Base-by-base conservation (phyloP, 1,140 invertebrate genomes). In the Akabosia matsudoensis region DNA sequence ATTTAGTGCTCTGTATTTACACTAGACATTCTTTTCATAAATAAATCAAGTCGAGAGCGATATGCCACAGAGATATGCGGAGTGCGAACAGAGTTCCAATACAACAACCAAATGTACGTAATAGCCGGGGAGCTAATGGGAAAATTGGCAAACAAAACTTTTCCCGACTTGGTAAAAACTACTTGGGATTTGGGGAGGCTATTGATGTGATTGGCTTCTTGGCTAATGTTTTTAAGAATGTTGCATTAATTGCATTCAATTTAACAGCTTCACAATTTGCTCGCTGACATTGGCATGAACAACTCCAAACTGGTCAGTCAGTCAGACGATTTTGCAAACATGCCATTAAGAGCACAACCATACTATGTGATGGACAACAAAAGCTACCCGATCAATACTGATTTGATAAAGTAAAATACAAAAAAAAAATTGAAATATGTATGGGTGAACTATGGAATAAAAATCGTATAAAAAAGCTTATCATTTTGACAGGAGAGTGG, bases 81-180 rank as follows among this genome's bases (percentile, higher is more conserved):
- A 0, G 73, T 73, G 24, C 22, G 77, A 33, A 74, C 70, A 0
- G 74, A 67, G 3, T 74, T 37, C 16, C 31, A 33, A 13, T 78
- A 78, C 71, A 76, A 78, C 51, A 78, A 78, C 24, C 34, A 28
- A 51, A 33, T 73, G 31, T 51, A 30, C n/a, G 30, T 26, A n/a
- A 16, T 78, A 0, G 77, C 74, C 10, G 52, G 70, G 0, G 45
- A 72, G 24, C 31, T 74, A 33, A 74, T 74, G 51, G 76, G 54
- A 56, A 16, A n/a, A 7, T 4, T 56, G 14, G 54, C 54, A 3
- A 56, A 56, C 24, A 4, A 3, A 10, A n/a, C 54, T 4, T 56
- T n/a, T 56, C 4, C 10, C 10, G 54, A 56, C 7, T 22, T 45
- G 37, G 37, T 45, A n/a, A n/a, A n/a, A 45, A 45, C 37, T 18